These are phyloP conservation scores for Phengaris alcon DNA, from an alignment of 2,888 invertebrate genomes.

Conservation along the genomic window DNA sequence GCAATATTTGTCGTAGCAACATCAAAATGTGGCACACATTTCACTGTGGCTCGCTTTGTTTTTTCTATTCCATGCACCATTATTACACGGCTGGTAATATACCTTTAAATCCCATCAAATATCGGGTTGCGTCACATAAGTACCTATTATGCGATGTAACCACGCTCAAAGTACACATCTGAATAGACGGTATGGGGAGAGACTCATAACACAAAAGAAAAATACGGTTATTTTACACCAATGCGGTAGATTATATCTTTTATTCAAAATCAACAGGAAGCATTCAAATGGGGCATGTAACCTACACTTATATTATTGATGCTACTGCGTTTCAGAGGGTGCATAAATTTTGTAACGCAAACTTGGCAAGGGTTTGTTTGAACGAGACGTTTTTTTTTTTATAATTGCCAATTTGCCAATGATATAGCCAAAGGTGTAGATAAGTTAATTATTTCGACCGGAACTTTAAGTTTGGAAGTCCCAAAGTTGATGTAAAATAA, in stretches of 20 bases:
- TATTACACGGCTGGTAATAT: slow-evolving; percentile 34
- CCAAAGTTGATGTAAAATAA: slow-evolving; percentile 14
- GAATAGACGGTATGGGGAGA: slow-evolving; percentile 61
- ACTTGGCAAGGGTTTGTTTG: slow-evolving; percentile 67
- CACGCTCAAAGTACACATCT: slow-evolving; percentile 51
- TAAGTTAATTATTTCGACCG: slow-evolving; percentile 27
- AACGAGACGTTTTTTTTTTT: slow-evolving; percentile 43
- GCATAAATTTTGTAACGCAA: slow-evolving; percentile 69
- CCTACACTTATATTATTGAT: slow-evolving; percentile 77
- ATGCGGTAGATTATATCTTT: slow-evolving; percentile 78
- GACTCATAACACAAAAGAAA: slow-evolving; percentile 74
- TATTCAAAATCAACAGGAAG: slow-evolving; percentile 78
- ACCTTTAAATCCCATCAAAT: slow-evolving; percentile 39
- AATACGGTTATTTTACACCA: slow-evolving; percentile 78
- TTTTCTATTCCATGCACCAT: slow-evolving; percentile 28
- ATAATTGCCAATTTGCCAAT: slow-evolving; percentile 22
- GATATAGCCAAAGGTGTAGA: background rate
- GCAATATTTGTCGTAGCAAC: background rate
- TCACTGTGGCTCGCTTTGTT: slow-evolving; percentile 12
- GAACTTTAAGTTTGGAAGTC: slow-evolving; percentile 28
- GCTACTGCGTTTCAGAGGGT: slow-evolving; percentile 65
- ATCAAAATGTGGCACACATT: background rate
- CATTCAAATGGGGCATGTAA: slow-evolving; percentile 78
- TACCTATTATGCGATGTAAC: slow-evolving; percentile 49
- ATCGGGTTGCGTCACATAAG: slow-evolving; percentile 41